A percentile compares a stretch with the other conserved stretches of the same genome.
Evolutionary conservation across 2,797 vertebrate genomes (phyloP).

Genomic region (Sarcoramphus papa): DNA sequence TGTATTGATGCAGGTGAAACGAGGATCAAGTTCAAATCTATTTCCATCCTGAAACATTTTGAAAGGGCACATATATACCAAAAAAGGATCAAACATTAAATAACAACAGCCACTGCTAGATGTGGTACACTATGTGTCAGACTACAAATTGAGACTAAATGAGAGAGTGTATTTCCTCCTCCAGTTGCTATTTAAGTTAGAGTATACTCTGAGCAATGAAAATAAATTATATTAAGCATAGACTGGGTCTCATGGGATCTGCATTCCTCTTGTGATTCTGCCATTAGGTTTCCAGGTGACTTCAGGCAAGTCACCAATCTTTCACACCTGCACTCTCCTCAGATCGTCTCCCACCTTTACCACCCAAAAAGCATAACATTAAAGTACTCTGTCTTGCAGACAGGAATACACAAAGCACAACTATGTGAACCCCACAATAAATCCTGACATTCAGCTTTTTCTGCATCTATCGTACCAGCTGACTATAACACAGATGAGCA

Average conservation of each 20-base stretch:
- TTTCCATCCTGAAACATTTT: not conserved
- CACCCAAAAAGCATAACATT: not conserved
- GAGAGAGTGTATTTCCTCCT: not conserved
- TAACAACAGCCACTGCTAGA: not conserved
- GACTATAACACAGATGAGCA: not conserved
- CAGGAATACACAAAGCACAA: not conserved
- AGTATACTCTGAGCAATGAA: not conserved
- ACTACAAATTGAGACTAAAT: not conserved
- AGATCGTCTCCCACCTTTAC: not conserved
- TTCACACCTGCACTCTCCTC: not conserved
- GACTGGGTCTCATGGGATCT: not conserved
- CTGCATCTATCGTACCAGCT: not conserved
- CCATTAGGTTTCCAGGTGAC: not conserved
- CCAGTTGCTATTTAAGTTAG: not conserved
- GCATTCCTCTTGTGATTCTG: not conserved
- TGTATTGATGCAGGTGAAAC: not conserved
- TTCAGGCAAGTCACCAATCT: not conserved
- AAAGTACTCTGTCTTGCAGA: not conserved
- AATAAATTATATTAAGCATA: not conserved
- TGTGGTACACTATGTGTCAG: not conserved
- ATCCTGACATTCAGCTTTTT: not conserved
- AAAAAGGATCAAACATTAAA: not conserved
- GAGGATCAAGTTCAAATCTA: not conserved
- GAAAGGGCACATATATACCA: not conserved
- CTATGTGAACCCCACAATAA: not conserved